phyloP scores from a whole-genome alignment of 2,888 invertebrate genomes.

The Labia minor region DNA sequence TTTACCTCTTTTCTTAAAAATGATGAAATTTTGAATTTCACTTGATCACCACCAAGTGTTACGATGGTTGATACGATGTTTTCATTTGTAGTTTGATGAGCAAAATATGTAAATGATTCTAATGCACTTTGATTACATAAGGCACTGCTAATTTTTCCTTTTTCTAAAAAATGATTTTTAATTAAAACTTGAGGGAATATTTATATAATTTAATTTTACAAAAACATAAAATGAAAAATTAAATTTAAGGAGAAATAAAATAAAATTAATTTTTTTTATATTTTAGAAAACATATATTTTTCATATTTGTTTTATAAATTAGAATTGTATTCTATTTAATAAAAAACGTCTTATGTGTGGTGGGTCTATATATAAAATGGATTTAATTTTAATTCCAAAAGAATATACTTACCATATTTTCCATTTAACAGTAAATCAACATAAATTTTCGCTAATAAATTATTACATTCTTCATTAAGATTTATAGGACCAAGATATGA shows the following conservation, averaged over 20 bases:
- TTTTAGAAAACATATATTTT: too few relatives aligned
- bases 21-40: not conserved
- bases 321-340: too few relatives aligned
- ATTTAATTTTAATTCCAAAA: too few relatives aligned
- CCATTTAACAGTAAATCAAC: not conserved
- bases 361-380: too few relatives aligned
- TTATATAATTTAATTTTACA: too few relatives aligned
- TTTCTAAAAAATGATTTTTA: too few relatives aligned
- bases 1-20: not conserved
- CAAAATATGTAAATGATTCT: not conserved
- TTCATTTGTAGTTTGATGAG: not conserved
- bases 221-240: too few relatives aligned
- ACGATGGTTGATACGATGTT: not conserved
- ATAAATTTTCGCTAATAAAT: not conserved
- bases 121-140: not conserved
- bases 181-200: too few relatives aligned
- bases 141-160: not conserved
- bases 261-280: not conserved
- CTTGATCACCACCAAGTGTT: not conserved
- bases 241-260: too few relatives aligned
- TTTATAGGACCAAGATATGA: not conserved
- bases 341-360: too few relatives aligned
- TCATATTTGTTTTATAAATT: too few relatives aligned
- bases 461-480: not conserved
- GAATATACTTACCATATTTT: not conserved